These are phyloP conservation scores for Vulpes ferrilata DNA, from an alignment of 2,113 vertebrate species.

Conservation along the genomic window DNA sequence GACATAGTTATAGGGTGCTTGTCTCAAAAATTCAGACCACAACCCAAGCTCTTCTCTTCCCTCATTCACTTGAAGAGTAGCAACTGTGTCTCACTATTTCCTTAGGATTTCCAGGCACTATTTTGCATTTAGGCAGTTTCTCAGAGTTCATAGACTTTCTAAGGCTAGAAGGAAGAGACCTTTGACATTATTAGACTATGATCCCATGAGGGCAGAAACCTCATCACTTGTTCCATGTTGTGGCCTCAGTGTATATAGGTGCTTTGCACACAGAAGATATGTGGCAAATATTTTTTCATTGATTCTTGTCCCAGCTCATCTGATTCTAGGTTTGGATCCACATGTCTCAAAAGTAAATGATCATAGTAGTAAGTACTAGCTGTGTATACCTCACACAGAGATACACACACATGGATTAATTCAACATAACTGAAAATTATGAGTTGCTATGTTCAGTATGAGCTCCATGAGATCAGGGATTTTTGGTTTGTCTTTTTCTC, in stretches of 20 bases:
- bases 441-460: neutral
- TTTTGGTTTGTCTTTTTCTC: neutral
- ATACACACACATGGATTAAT: neutral
- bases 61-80: neutral
- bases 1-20: neutral
- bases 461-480: neutral
- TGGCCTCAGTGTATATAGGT: neutral
- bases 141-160: neutral
- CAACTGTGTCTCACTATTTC: neutral
- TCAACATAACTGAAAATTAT: neutral
- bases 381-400: neutral
- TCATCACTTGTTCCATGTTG: neutral
- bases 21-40: neutral
- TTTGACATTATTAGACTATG: neutral
- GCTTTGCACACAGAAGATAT: neutral
- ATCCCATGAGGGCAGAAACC: neutral
- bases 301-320: neutral
- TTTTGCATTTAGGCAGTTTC: neutral
- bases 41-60: neutral
- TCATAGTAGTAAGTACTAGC: neutral
- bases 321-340: neutral
- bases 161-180: neutral
- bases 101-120: neutral
- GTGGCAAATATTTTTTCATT: neutral
- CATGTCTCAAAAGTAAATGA: neutral